Evolutionary conservation across 1,140 invertebrate genomes (phyloP), one percentile per base, ranked within the genome.

Genomic region (Micrasema longulum): DNA sequence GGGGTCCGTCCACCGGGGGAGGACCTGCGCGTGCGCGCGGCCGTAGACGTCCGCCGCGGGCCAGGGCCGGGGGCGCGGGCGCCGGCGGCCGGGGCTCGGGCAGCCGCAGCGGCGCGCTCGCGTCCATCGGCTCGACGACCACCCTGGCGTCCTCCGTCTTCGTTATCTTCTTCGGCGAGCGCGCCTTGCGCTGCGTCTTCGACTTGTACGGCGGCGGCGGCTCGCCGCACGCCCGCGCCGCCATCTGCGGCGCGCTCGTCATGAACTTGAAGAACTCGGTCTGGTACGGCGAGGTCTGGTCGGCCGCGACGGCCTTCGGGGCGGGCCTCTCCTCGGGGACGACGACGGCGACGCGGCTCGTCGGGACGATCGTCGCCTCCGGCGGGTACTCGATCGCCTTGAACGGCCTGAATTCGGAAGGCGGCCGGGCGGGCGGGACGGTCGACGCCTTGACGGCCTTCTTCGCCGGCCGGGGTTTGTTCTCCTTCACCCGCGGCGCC

Each of bases 251-350:
- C 23, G n/a, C 53, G 18, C 20, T 47, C 16, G 22, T 45, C 72
- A 74, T 74, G 41, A 74, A 74, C 41, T 74, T 74, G 23, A 41
- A 74, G 26, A 68, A 74, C 60, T 74, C 73, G 22, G 53, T 52
- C 45, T 68, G 53, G 48, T 71, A 74, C 1, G 53, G 26, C 31
- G 53, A 57, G 26, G 26, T 22, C 11, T n/a, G n/a, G n/a, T n/a
- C n/a, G n/a, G n/a, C n/a, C n/a, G 50, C 12, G 16, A 9, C 26
- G 12, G 20, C 23, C 48, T 52, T 14, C 14, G 63, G 55, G 1
- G 64, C n/a, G 2, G 31, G 35, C 16, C 22, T 63, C 20, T 68
- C 69, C 10, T 18, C 6, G 12, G 63, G 43, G 2, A 48, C 22
- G 26, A 18, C 47, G 3, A 48, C 45, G 14, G 50, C 35, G 14